Evolutionary conservation across 2,113 vertebrate genomes (phyloP).

Genomic region (Peromyscus leucopus): DNA sequence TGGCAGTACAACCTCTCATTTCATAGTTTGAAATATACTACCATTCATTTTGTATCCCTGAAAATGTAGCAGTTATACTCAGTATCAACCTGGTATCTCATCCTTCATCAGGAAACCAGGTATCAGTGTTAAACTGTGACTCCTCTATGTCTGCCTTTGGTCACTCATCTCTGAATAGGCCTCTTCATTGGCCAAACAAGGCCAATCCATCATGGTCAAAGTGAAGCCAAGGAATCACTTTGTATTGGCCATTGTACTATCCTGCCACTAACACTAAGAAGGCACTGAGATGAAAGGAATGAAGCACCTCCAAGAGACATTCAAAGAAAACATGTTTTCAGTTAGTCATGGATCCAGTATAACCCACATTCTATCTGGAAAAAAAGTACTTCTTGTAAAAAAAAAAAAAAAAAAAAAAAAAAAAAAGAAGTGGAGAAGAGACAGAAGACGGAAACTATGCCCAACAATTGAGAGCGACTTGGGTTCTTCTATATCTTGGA

Average conservation of each 20-base stretch:
- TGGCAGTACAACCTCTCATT: not conserved
- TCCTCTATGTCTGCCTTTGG: not conserved
- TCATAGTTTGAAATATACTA: not conserved
- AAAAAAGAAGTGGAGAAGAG: not conserved
- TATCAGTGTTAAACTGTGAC: not conserved
- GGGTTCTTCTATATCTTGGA: conserved; percentile 2
- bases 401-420: conserved; percentile 45
- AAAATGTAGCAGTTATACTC: not conserved
- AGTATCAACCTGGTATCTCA: not conserved
- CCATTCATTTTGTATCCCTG: not conserved
- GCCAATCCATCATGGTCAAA: conserved; percentile 19
- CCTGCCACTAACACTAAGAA: not conserved
- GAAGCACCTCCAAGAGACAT: conserved; percentile 35
- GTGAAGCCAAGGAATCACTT: conserved; percentile 43
- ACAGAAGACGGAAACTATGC: not conserved
- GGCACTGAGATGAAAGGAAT: not conserved
- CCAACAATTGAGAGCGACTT: conserved; percentile 9
- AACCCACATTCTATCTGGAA: not conserved
- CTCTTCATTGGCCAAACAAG: not conserved
- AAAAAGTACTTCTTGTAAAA: not conserved
- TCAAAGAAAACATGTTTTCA: conserved; percentile 15
- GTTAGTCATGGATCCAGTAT: not conserved
- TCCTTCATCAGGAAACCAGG: conserved; percentile 1
- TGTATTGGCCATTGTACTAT: not conserved
- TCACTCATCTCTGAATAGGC: not conserved